A percentile compares a stretch with the other conserved stretches of the same genome.
These are phyloP conservation scores for Luperina nickerlii DNA, from an alignment of 2,888 invertebrate species.

Conservation along the genomic window DNA sequence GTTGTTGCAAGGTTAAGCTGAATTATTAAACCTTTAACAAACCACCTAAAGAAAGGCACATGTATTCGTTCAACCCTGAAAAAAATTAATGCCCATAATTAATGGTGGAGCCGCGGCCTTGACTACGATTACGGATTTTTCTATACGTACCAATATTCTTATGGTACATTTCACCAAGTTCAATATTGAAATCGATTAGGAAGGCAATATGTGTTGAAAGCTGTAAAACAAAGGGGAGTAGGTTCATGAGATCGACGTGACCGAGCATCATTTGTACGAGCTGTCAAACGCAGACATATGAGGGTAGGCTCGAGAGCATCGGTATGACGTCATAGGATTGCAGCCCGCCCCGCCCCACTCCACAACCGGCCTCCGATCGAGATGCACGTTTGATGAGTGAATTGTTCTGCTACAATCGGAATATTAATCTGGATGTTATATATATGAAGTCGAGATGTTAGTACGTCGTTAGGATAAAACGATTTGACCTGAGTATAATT, in stretches of 20 bases:
- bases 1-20: constrained; percentile 54
- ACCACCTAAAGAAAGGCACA: constrained; percentile 39
- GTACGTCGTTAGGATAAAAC: constrained; percentile 35
- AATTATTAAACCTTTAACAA: constrained; percentile 54
- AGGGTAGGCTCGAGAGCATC: constrained; percentile 70
- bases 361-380: constrained; percentile 50
- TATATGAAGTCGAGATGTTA: constrained; percentile 32
- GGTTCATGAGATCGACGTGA: constrained; percentile 66
- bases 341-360: constrained; percentile 45
- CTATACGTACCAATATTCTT: constrained; percentile 61
- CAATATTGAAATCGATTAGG: constrained; percentile 58
- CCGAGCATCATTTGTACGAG: constrained; percentile 70
- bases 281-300: constrained; percentile 73
- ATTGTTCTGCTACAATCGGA: constrained; percentile 51
- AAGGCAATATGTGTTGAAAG: constrained; percentile 57
- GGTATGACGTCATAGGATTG: constrained; percentile 66
- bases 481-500: constrained; percentile 40
- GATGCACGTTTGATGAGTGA: constrained; percentile 56
- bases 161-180: constrained; percentile 58
- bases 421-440: constrained; percentile 52
- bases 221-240: constrained; percentile 68
- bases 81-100: constrained; percentile 57
- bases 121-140: constrained; percentile 50
- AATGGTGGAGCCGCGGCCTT: constrained; percentile 56
- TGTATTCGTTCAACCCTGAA: constrained; percentile 51